Conservation (phyloP, 1,140 invertebrate species). For the Archivesica marissinica region DNA sequence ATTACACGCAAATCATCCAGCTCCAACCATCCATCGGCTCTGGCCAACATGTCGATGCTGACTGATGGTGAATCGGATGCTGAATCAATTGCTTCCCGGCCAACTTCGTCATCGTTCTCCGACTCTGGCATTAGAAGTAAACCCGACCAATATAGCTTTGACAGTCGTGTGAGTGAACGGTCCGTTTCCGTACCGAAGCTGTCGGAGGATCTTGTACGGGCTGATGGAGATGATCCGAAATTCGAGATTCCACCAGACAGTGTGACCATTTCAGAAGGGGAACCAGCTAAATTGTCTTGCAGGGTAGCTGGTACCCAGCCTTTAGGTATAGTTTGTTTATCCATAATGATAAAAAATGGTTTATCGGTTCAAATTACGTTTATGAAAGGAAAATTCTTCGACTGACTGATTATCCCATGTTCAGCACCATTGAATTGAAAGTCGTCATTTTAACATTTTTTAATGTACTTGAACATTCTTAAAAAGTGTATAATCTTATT, state of each 20-base stretch:
- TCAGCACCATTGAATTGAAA: no score
- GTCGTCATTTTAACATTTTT: no score
- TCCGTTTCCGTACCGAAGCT: slow-evolving; percentile 64
- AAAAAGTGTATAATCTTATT: no score
- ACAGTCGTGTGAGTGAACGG: slow-evolving; percentile 62
- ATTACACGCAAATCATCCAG: slow-evolving; percentile 64
- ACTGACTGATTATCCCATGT: no score
- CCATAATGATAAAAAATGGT: no score
- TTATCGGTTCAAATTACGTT: no score
- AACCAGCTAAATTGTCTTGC: slow-evolving; percentile 77
- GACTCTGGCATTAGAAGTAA: slow-evolving; percentile 34
- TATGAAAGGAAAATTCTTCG: no score
- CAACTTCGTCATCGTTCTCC: slow-evolving; percentile 39
- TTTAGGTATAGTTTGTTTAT: slow-evolving; percentile 73
- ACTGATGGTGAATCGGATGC: slow-evolving; percentile 61
- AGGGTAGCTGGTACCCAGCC: slow-evolving; percentile 76
- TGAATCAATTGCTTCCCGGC: slow-evolving; percentile 60
- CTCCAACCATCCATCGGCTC: slow-evolving; percentile 9
- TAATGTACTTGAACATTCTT: no score
- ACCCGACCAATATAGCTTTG: slow-evolving; percentile 40
- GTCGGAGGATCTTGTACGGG: slow-evolving; percentile 71
- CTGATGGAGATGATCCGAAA: slow-evolving; percentile 77
- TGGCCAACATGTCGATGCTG: slow-evolving; percentile 30
- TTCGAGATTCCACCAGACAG: slow-evolving; percentile 78
- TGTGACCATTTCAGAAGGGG: slow-evolving; percentile 76